Conservation (phyloP, 92 coral and sea anemone species). For the Hydrozoanthus gracilis region DNA sequence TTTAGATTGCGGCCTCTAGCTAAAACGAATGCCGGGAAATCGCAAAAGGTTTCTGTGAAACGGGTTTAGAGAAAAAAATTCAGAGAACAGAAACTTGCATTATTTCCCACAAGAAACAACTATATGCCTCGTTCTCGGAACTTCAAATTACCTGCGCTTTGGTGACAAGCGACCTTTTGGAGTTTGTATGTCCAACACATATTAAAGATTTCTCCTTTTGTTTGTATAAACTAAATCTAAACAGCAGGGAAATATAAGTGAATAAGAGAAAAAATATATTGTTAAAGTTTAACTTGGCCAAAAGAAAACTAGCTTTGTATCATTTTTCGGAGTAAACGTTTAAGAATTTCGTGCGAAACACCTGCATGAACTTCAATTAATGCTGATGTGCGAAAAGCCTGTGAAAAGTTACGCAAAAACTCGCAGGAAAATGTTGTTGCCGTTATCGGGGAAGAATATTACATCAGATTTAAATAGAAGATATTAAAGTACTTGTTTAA, state of each 20-base stretch:
- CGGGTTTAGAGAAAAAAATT: not conserved
- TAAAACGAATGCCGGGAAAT: constrained; percentile 20
- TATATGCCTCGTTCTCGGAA: not conserved
- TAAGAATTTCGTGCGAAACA: constrained; percentile 6
- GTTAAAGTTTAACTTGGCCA: not conserved
- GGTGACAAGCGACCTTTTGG: not conserved
- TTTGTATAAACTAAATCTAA: not conserved
- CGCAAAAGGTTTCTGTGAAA: not conserved
- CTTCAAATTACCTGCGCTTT: constrained; percentile 1
- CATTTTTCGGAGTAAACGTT: constrained; percentile 6
- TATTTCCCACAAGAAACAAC: constrained; percentile 23
- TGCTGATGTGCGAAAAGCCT: constrained; percentile 23
- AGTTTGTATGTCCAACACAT: not conserved
- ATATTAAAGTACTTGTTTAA: not conserved
- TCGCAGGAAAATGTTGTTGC: not conserved
- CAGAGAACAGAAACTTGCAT: not conserved
- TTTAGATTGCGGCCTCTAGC: constrained; percentile 4
- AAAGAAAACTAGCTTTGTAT: not conserved
- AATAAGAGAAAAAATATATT: not conserved
- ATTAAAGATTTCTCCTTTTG: not conserved
- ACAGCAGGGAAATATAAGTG: constrained; percentile 1
- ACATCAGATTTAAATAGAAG: not conserved
- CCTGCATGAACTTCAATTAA: constrained; percentile 16
- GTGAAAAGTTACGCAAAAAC: not conserved
- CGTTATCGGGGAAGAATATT: not conserved